Evolutionary conservation across 2,797 vertebrate species (phyloP).

Genomic region (Apogon talboti): DNA sequence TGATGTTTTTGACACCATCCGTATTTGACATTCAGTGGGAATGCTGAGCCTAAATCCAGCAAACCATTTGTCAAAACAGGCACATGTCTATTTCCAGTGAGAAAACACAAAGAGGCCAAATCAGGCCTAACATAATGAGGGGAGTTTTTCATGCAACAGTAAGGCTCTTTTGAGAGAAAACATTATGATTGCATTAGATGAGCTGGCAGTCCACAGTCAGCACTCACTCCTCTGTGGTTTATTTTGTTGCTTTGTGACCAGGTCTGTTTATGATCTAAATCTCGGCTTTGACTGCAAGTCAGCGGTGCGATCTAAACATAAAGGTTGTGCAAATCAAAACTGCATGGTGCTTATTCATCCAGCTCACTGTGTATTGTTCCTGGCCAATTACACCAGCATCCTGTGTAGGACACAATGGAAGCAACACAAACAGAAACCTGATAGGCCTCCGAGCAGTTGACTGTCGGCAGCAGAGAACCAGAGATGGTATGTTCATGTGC

Average conservation of each 20-base stretch:
- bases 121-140: conserved; percentile 36
- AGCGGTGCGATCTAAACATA: conserved; percentile 30
- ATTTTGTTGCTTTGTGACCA: conserved; percentile 30
- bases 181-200: conserved; percentile 52
- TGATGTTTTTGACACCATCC: background rate
- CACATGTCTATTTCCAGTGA: conserved; percentile 33
- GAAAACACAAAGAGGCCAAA: conserved; percentile 30
- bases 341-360: conserved; percentile 26
- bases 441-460: conserved; percentile 48
- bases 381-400: conserved; percentile 46
- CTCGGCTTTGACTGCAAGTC: conserved; percentile 16
- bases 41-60: conserved; percentile 26
- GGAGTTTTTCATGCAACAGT: conserved; percentile 53
- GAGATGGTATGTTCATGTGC: conserved; percentile 3
- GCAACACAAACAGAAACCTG: conserved; percentile 66
- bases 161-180: conserved; percentile 40
- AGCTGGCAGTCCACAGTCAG: conserved; percentile 47
- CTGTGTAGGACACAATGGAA: conserved; percentile 58
- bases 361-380: conserved; percentile 59
- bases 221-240: conserved; percentile 29
- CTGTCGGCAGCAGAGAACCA: conserved; percentile 17
- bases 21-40: conserved; percentile 19
- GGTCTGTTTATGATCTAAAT: conserved; percentile 22
- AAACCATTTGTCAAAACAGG: conserved; percentile 19
- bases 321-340: conserved; percentile 33